Percentiles rank a stretch among this genome's conserved stretches.
These are phyloP conservation scores for Holacanthus passer DNA, from an alignment of 2,113 vertebrate genomes.

Conservation along the genomic window DNA sequence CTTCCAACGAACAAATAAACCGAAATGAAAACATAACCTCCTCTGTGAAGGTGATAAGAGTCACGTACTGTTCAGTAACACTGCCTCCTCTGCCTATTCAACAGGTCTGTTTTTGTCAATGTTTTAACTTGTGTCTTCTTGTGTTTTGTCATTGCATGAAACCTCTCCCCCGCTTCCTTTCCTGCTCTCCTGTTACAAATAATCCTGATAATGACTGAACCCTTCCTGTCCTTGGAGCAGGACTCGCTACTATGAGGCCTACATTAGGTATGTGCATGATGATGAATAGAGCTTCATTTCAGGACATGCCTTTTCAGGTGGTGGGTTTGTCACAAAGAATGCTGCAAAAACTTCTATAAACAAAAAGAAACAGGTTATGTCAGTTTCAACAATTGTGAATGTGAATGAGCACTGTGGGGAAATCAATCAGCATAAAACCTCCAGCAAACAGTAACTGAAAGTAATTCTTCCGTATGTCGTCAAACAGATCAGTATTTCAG, in stretches of 20 bases:
- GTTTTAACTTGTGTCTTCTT: conserved; percentile 22
- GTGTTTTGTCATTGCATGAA: conserved; percentile 40
- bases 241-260: conserved; percentile 94
- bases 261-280: conserved; percentile 90
- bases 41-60: too few relatives aligned
- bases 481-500: background rate
- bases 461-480: background rate
- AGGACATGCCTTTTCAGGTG: background rate
- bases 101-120: background rate
- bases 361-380: background rate
- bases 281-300: background rate
- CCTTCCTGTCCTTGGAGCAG: conserved; percentile 83
- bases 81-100: background rate
- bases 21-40: too few relatives aligned
- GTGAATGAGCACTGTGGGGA: background rate
- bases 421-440: background rate
- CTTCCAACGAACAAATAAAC: too few relatives aligned
- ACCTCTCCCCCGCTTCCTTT: background rate
- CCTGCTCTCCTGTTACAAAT: conserved; percentile 12
- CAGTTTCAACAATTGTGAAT: background rate
- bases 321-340: background rate
- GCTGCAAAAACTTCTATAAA: background rate
- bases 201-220: conserved; percentile 16
- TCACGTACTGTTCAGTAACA: background rate
- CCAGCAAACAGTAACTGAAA: background rate